Evolutionary conservation across 2,888 invertebrate species (phyloP).

Genomic region (Hemicrepidius hirtus): DNA sequence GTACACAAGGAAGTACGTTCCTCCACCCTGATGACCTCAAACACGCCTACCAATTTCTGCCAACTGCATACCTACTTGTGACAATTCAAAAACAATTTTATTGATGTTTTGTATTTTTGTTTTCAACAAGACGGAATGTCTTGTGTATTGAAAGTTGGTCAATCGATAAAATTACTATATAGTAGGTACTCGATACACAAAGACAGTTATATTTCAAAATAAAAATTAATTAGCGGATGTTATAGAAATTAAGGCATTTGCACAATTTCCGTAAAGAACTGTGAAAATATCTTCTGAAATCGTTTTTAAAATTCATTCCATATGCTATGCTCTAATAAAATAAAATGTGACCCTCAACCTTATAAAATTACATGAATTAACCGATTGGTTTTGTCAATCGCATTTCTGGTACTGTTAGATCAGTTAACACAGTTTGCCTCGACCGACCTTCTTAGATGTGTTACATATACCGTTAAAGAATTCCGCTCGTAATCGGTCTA

Average conservation of each 20-base stretch:
- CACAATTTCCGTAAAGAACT: too few species aligned
- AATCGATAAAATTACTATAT: too few species aligned
- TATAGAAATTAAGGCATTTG: too few species aligned
- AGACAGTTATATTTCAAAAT: too few species aligned
- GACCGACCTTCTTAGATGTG: conserved; percentile 19
- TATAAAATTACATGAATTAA: neutral
- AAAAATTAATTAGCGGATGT: too few species aligned
- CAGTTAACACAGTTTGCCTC: conserved; percentile 13
- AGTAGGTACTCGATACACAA: too few species aligned
- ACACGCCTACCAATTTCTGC: conserved; percentile 38
- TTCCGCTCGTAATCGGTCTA: neutral
- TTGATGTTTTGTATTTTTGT: too few species aligned
- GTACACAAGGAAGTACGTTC: conserved; percentile 50
- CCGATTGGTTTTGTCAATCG: conserved; percentile 13
- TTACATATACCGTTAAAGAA: conserved; percentile 20
- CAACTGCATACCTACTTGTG: conserved; percentile 22
- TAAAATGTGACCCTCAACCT: neutral
- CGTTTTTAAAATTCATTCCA: neutral
- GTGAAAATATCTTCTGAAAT: too few species aligned
- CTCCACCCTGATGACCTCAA: conserved; percentile 50
- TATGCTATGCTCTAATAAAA: neutral
- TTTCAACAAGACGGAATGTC: too few species aligned
- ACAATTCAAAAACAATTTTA: neutral
- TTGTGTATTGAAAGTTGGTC: too few species aligned
- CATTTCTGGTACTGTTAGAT: conserved; percentile 20